Percentiles rank a stretch among this genome's conserved stretches.
Conservation (phyloP, 2,888 invertebrate species). For the Phorcus lineatus region DNA sequence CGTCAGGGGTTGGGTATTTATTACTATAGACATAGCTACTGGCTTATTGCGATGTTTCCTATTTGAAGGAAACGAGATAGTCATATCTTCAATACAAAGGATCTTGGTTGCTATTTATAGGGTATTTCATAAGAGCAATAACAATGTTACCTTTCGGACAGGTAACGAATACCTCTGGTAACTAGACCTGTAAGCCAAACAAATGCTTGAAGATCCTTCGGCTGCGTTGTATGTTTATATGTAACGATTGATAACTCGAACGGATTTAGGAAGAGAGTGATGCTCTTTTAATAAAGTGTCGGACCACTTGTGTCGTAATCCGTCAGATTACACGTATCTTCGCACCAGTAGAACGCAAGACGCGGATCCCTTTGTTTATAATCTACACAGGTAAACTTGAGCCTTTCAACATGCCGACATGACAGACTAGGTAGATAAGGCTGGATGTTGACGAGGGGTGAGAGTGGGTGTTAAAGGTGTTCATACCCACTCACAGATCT, state of each 20-base stretch:
- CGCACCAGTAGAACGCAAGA: not conserved
- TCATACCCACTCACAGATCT: too few relatives aligned
- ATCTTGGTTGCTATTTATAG: too few relatives aligned
- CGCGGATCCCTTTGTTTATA: slow-evolving; percentile 3
- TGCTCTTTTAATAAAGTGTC: slow-evolving; percentile 8
- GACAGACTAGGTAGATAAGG: not conserved
- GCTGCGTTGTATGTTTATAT: not conserved
- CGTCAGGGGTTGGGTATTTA: too few relatives aligned
- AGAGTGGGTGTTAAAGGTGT: too few relatives aligned
- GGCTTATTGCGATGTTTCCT: too few relatives aligned
- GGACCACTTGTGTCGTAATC: not conserved
- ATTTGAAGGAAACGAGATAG: too few relatives aligned
- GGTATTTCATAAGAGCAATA: too few relatives aligned
- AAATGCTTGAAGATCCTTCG: not conserved
- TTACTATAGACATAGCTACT: too few relatives aligned
- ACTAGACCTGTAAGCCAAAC: not conserved
- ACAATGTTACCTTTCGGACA: too few relatives aligned
- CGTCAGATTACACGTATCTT: not conserved
- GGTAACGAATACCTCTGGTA: too few relatives aligned
- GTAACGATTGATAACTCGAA: not conserved
- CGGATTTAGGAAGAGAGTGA: not conserved
- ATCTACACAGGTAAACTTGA: not conserved
- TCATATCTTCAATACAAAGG: too few relatives aligned
- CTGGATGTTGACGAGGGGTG: not conserved
- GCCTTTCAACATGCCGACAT: not conserved